Conservation (phyloP, 2,797 vertebrate species). For the Pitangus sulphuratus region DNA sequence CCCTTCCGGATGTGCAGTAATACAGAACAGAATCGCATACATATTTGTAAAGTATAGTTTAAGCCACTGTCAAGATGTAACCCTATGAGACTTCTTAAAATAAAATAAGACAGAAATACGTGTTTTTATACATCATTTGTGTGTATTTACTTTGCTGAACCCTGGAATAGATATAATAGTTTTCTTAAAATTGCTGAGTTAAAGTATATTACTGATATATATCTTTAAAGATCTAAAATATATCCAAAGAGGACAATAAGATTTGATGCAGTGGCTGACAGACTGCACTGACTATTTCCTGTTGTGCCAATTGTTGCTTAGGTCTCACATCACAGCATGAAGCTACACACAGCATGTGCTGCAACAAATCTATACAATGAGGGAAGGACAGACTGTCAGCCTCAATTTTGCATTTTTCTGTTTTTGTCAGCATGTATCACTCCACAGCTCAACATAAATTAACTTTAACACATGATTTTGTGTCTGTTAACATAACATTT, state of each 20-base stretch:
- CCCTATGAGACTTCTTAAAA: background rate
- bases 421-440: slow-evolving; percentile 23
- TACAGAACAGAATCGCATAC: background rate
- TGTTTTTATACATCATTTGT: background rate
- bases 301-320: background rate
- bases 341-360: background rate
- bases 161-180: background rate
- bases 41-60: background rate
- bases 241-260: background rate
- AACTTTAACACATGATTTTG: slow-evolving; percentile 33
- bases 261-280: background rate
- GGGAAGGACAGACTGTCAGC: background rate
- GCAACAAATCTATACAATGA: background rate
- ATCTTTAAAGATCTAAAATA: background rate
- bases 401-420: slow-evolving; percentile 21
- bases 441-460: slow-evolving; percentile 51
- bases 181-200: background rate
- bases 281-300: background rate
- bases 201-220: background rate
- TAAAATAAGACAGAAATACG: background rate
- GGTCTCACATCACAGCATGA: slow-evolving; percentile 10
- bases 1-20: background rate
- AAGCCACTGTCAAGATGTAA: background rate
- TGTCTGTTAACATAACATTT: slow-evolving; percentile 9
- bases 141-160: background rate